These are phyloP conservation scores for Archegozetes longisetosus DNA, from an alignment of 1,140 invertebrate genomes.

Conservation along the genomic window DNA sequence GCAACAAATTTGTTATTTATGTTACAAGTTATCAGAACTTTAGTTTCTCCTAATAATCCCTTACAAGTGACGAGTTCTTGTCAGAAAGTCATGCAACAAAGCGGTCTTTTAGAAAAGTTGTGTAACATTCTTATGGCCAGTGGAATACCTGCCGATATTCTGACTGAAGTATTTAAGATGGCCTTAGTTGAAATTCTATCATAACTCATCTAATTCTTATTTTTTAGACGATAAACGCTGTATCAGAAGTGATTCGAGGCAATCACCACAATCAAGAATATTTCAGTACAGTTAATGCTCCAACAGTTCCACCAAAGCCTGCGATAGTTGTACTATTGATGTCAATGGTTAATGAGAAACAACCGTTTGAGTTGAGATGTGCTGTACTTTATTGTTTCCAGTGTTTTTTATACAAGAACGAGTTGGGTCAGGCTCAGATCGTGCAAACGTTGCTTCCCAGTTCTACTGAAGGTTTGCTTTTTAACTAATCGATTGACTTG, in stretches of 20 bases:
- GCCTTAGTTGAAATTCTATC: neutral
- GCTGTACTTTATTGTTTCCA: slow-evolving; percentile 94
- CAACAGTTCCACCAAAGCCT: slow-evolving; percentile 71
- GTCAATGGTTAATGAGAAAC: slow-evolving; percentile 98
- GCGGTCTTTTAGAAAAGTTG: slow-evolving; percentile 47
- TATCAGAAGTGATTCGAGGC: slow-evolving; percentile 85
- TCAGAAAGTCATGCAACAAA: slow-evolving; percentile 71
- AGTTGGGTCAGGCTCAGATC: slow-evolving; percentile 65
- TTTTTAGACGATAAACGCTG: slow-evolving; percentile 65
- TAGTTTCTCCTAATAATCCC: slow-evolving; percentile 76
- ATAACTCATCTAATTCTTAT: neutral
- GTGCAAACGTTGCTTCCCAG: slow-evolving; percentile 80
- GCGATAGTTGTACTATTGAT: slow-evolving; percentile 86
- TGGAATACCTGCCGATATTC: slow-evolving; percentile 87
- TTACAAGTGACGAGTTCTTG: slow-evolving; percentile 57
- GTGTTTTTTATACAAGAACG: slow-evolving; percentile 87
- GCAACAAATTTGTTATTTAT: slow-evolving; percentile 60
- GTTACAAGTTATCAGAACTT: slow-evolving; percentile 52
- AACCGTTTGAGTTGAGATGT: slow-evolving; percentile 75
- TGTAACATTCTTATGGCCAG: slow-evolving; percentile 83
- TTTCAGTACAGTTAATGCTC: slow-evolving; percentile 76
- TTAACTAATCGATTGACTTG: slow-evolving; percentile 6
- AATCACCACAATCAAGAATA: slow-evolving; percentile 80
- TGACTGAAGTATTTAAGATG: slow-evolving; percentile 66
- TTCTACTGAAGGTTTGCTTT: slow-evolving; percentile 44